Percentiles rank a stretch among this genome's conserved stretches.
phyloP scores from a whole-genome alignment of 1,140 invertebrate species.

The Centruroides sculpturatus region DNA sequence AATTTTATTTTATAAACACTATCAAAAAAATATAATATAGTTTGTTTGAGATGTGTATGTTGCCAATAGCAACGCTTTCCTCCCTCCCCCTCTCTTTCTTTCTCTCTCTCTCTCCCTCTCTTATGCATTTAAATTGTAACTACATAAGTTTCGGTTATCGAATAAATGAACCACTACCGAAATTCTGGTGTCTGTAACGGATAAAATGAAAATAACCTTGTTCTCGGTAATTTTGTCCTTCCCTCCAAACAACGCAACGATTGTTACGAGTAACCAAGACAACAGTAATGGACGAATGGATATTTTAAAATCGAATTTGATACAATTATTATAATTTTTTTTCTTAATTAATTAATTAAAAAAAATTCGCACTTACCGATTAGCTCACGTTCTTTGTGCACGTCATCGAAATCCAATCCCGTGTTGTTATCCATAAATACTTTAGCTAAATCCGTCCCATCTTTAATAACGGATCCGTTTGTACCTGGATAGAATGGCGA shows the following conservation, averaged over 20 bases:
- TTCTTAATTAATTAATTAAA: too few relatives aligned
- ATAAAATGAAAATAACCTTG: too few relatives aligned
- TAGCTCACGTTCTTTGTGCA: constrained; percentile 45
- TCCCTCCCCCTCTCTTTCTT: background rate
- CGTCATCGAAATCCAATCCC: constrained; percentile 49
- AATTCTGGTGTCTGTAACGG: too few relatives aligned
- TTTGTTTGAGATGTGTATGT: background rate
- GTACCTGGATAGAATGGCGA: background rate
- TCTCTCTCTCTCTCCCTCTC: constrained; percentile 12
- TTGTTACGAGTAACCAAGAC: too few relatives aligned
- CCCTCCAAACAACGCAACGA: too few relatives aligned
- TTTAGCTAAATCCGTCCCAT: constrained; percentile 7
- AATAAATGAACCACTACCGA: too few relatives aligned
- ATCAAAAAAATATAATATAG: too few relatives aligned
- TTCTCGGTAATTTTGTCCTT: too few relatives aligned
- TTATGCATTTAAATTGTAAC: background rate
- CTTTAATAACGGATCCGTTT: background rate
- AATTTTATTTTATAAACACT: too few relatives aligned
- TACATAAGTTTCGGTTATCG: background rate
- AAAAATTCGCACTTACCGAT: constrained; percentile 6
- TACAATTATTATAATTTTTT: too few relatives aligned
- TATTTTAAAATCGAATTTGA: too few relatives aligned
- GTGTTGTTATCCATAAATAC: constrained; percentile 35
- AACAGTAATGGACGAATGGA: too few relatives aligned
- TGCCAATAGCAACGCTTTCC: background rate